These are phyloP conservation scores for Neodiprion lecontei DNA, from an alignment of 1,140 invertebrate genomes.

Conservation along the genomic window DNA sequence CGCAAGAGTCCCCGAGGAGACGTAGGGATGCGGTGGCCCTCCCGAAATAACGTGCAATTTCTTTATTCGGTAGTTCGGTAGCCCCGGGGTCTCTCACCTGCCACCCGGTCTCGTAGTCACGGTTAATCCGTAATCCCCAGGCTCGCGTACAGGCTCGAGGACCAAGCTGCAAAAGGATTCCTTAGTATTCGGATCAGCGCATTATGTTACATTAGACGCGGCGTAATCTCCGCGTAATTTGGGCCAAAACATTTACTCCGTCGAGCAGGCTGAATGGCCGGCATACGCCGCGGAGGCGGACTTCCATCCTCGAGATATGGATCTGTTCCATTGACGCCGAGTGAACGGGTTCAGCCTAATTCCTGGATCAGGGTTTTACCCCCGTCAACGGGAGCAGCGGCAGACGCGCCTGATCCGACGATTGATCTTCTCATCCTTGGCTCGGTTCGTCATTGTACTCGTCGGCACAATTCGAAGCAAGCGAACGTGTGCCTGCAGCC, in stretches of 20 bases:
- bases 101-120: not conserved
- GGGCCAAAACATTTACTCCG: not conserved
- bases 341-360: conserved; percentile 54
- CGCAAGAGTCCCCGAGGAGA: conserved; percentile 6
- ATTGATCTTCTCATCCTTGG: no score
- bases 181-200: not conserved
- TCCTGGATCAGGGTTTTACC: conserved; percentile 50
- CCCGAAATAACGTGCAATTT: not conserved
- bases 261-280: not conserved
- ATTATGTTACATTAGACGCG: not conserved
- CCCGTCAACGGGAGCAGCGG: conserved; percentile 23
- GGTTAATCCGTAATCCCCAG: not conserved
- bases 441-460: no score
- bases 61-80: not conserved
- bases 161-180: no score
- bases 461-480: no score
- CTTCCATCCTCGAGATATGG: not conserved
- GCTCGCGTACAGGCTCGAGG: no score
- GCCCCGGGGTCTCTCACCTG: not conserved
- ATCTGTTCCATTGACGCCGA: not conserved
- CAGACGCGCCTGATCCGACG: not conserved
- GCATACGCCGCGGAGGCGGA: no score
- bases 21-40: not conserved
- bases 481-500: no score
- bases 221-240: not conserved